Evolutionary conservation across 2,113 vertebrate genomes (phyloP).

Genomic region (Trachemys scripta): DNA sequence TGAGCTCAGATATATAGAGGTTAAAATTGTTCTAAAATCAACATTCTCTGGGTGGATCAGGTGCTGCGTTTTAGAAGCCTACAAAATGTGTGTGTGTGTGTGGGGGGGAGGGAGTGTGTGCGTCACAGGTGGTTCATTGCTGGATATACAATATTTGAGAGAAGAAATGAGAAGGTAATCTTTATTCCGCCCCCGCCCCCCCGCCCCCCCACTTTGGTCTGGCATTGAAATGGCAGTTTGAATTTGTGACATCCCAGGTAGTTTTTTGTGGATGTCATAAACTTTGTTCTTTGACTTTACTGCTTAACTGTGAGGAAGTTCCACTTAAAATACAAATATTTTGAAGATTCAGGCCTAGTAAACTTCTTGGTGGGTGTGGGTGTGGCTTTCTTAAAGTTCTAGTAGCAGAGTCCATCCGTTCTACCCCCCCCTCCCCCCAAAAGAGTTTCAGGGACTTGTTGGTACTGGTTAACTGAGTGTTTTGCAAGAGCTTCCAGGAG

Average conservation of each 20-base stretch:
- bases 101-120: too few relatives aligned
- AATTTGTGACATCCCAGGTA: background rate
- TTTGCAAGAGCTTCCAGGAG: background rate
- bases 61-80: background rate
- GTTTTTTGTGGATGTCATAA: background rate
- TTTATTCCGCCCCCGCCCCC: too few relatives aligned
- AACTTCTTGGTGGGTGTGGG: too few relatives aligned
- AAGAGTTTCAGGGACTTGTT: background rate
- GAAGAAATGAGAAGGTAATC: background rate
- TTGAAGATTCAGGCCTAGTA: background rate
- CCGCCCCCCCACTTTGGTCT: background rate
- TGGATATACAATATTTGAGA: too few relatives aligned
- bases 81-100: too few relatives aligned
- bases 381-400: background rate
- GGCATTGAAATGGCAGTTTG: background rate
- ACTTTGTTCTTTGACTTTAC: background rate
- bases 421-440: too few relatives aligned
- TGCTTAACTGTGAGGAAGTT: background rate
- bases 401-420: background rate
- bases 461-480: background rate
- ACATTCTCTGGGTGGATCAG: background rate
- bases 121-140: too few relatives aligned
- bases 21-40: background rate
- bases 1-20: too few relatives aligned
- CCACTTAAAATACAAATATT: background rate